Conservation (phyloP, 2,888 invertebrate species). For the Spodoptera picta region DNA sequence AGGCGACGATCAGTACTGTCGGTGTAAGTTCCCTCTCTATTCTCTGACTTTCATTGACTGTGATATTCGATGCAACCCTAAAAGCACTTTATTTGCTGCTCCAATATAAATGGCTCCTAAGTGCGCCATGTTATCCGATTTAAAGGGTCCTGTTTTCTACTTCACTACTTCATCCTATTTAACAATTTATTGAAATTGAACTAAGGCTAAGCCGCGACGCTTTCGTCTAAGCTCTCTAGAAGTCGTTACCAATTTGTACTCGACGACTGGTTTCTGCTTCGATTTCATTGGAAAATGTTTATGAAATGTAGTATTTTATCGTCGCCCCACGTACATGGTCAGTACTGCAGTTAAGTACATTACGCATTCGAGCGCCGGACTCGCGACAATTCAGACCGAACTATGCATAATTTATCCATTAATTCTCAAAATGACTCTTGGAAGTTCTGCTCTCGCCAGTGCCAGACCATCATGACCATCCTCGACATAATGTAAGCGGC, state of each 20-base stretch:
- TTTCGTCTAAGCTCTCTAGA: constrained; percentile 25
- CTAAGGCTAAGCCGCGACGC: constrained; percentile 15
- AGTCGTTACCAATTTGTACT: constrained; percentile 48
- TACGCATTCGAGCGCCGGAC: constrained; percentile 78
- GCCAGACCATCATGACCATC: constrained; percentile 79
- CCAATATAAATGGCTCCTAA: constrained; percentile 66
- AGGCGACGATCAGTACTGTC: constrained; percentile 48
- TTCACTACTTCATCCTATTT: constrained; percentile 39
- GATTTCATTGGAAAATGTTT: constrained; percentile 62
- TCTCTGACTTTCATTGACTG: constrained; percentile 64
- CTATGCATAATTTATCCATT: constrained; percentile 87
- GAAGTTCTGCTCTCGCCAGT: constrained; percentile 79
- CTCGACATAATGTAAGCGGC: constrained; percentile 73
- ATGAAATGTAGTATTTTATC: constrained; percentile 72
- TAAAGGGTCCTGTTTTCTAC: constrained; percentile 53
- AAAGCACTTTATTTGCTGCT: constrained; percentile 65
- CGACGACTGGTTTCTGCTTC: constrained; percentile 38
- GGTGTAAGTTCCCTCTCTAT: constrained; percentile 63
- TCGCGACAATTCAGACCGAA: constrained; percentile 82
- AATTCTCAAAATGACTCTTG: constrained; percentile 85
- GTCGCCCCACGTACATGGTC: constrained; percentile 69
- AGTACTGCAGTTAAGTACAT: constrained; percentile 75
- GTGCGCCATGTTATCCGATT: constrained; percentile 51
- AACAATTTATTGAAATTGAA: constrained; percentile 41
- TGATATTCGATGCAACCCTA: constrained; percentile 74